Evolutionary conservation across 2,113 vertebrate species (phyloP).

Genomic region (Bubo bubo): DNA sequence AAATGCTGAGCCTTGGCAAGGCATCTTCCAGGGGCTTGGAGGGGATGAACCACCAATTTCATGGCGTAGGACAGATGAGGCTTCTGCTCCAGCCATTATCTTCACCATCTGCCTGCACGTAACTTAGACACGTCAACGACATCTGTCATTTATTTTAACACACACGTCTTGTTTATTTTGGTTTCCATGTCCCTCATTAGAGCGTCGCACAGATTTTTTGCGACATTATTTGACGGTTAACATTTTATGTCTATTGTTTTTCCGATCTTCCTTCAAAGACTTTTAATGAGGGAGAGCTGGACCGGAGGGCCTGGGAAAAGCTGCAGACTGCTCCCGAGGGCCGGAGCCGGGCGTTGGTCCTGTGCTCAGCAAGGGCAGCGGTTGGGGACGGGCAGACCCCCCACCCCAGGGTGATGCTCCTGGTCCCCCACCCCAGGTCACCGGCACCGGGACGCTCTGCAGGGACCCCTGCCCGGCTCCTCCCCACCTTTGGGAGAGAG

Average conservation of each 20-base stretch:
- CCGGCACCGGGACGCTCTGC: background rate
- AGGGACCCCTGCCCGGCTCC: background rate
- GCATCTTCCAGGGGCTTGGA: fast-evolving
- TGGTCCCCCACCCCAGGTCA: fast-evolving
- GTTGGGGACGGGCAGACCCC: fast-evolving
- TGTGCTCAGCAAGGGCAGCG: fast-evolving
- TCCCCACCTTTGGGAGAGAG: fast-evolving
- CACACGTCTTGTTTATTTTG: fast-evolving
- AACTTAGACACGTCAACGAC: no score
- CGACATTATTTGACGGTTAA: fast-evolving
- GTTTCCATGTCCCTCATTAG: fast-evolving
- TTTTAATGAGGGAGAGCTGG: background rate
- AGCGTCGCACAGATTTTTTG: fast-evolving
- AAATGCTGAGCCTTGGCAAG: background rate
- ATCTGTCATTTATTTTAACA: background rate
- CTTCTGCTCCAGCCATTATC: no score
- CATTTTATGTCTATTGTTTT: background rate
- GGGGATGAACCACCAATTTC: background rate
- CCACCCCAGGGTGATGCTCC: background rate
- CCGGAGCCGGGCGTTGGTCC: background rate
- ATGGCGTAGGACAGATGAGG: fast-evolving
- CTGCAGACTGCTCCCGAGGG: background rate
- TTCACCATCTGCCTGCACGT: fast-evolving
- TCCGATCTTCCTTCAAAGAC: background rate
- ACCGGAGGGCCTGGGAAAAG: background rate